Base-by-base conservation (phyloP, 2,797 vertebrate genomes). In the Gallinago nigripennis region DNA sequence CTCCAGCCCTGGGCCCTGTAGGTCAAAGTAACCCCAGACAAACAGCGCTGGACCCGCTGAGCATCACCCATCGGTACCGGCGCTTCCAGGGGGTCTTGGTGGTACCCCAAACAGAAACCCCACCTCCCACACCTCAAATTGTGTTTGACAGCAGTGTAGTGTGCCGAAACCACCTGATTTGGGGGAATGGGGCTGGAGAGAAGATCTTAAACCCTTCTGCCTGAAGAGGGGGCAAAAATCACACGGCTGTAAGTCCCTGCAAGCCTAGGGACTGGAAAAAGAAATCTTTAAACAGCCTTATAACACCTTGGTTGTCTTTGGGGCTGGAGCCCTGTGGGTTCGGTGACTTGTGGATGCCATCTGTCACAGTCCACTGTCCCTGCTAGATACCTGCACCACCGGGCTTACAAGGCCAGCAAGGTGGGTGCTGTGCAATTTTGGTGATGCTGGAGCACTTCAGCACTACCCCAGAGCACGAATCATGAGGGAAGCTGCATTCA, bases 371-470 rank as follows among this genome's bases (percentile, higher is more conserved):
- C 33, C 1, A 1, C 21, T 50, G 53, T 43, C 45, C 39, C 30
- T 31, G 27, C 17, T 46, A 27, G 21, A 20, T 24, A 27, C 5
- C 4, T 75, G 56, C 66, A 37, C 30, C 45, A 21, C 9, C 0
- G 1, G 35, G 24, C 60, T 84, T 73, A 58, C 56, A 37, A 37
- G 37, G 37, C 37, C 45, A 56, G 58, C 48, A 31, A 60, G 41
- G 81, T 1, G 2, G 33, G 18, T 0, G 4, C 28, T 60, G 27
- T 27, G 39, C 24, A 4, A 21, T 82, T 82, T 9, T 14, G 12
- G 31, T 0, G 3, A 10, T 63, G 54, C 65, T n/a, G 45, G n/a
- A 18, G 8, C 30, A 9, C 21, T 30, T 33, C 3, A 0, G 4
- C 50, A 46, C 39, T 43, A 39, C 60, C 35, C 51, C 53, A 31